These are phyloP conservation scores for Pantherophis vulpinus DNA, from an alignment of 2,797 vertebrate genomes.

Conservation along the genomic window DNA sequence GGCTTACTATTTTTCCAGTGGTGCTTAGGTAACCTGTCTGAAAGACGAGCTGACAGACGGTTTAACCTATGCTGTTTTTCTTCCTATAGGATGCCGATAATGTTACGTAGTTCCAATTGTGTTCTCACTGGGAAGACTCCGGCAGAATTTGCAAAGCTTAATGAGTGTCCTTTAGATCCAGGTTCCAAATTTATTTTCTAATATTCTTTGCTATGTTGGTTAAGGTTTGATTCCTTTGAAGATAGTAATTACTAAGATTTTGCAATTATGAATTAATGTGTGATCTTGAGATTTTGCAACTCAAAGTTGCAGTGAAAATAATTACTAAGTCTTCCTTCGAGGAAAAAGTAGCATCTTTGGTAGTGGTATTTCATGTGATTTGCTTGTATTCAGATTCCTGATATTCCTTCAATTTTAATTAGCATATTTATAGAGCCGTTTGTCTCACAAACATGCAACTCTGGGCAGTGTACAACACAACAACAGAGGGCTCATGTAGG, in stretches of 20 bases:
- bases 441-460: neutral
- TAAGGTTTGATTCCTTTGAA: neutral
- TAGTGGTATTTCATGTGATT: neutral
- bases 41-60: neutral
- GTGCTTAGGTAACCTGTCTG: neutral
- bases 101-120: conserved; percentile 96
- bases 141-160: conserved; percentile 93
- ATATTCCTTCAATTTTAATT: neutral
- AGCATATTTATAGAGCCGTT: neutral
- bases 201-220: neutral
- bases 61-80: conserved; percentile 5
- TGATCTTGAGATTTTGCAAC: neutral
- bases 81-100: conserved; percentile 92
- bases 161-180: conserved; percentile 96
- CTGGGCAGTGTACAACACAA: neutral
- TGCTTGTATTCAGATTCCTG: neutral
- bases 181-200: conserved; percentile 67
- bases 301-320: neutral
- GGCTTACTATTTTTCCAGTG: neutral
- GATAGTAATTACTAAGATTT: neutral
- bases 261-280: neutral
- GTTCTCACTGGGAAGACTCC: conserved; percentile 94
- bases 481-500: neutral
- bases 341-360: neutral
- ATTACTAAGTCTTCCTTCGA: no score